Base-by-base conservation (phyloP, 2,797 vertebrate genomes). In the Diplodus puntazzo region DNA sequence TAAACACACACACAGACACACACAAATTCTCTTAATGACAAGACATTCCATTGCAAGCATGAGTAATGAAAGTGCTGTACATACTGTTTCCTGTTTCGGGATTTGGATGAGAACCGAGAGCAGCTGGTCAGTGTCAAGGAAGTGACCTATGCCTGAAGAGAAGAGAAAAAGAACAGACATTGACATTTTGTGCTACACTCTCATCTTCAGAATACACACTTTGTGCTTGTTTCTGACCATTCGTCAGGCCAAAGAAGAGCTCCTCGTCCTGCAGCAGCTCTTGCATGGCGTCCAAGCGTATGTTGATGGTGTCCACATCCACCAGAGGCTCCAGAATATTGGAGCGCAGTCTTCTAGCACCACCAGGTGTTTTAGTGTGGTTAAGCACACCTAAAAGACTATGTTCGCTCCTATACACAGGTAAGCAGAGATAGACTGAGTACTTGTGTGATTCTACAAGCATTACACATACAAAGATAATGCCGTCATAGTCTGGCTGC, bases 11-110 rank as follows among this genome's bases (percentile, higher is more conserved):
- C 9, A 57, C 0, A 3, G 1, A 62, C 9, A 52, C 48, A 67
- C 7, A 57, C 0, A 3, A 14, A 62, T 27, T 52, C 5, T 5
- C 16, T 53, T 66, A 1, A 25, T 3, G 3, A 45, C 20, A 72
- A 48, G 17, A 60, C 23, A 25, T 83, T 80, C 58, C 48, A 10
- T 3, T 23, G 12, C 16, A 25, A 46, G 4, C 62, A 30, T 7
- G 18, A 60, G 23, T 16, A 46, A 55, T 39, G 4, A 54, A 62
- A 70, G 16, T 17, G 48, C 11, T 49, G 49, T 34, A 90, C 80
- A 12, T 96, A 99, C 98, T 8, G 97, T 98, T 92, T 99, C 96
- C 90, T 99, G 97, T 90, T 99, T 99, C 80, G 98, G 97, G 90
- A 99, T 96, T 94, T 99, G 98, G 76, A 99, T 93, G 71, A 99